phyloP scores from a whole-genome alignment of 2,797 vertebrate species.

The Aythya fuligula region DNA sequence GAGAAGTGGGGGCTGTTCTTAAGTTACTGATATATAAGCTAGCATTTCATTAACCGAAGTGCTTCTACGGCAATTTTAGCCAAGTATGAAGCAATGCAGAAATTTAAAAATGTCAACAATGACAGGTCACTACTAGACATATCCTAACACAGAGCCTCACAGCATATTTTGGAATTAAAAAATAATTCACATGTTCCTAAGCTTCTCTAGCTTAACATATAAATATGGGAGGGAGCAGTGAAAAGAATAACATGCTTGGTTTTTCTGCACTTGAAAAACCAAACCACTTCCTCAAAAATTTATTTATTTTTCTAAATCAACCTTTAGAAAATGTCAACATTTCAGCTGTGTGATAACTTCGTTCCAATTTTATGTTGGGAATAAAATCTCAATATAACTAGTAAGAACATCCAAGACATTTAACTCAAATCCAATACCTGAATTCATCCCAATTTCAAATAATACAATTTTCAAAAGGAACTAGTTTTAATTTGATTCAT shows the following conservation, averaged over 20 bases:
- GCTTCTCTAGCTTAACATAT: neutral
- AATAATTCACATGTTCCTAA: neutral
- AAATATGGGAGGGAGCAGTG: neutral
- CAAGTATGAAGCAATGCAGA: neutral
- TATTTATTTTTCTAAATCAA: neutral
- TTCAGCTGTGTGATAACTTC: neutral
- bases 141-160: neutral
- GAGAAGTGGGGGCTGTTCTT: neutral
- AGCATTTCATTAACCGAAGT: neutral
- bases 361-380: neutral
- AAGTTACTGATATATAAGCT: neutral
- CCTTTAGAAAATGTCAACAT: neutral
- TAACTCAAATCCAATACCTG: neutral
- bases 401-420: neutral
- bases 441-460: neutral
- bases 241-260: neutral
- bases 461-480: neutral
- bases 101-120: neutral
- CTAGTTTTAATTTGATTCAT: neutral
- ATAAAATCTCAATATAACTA: neutral
- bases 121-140: neutral
- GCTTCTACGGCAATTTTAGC: neutral
- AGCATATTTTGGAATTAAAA: neutral
- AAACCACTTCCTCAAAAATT: neutral
- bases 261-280: neutral